Conservation (phyloP, 2,113 vertebrate genomes). For the Hirundichthys speculiger region DNA sequence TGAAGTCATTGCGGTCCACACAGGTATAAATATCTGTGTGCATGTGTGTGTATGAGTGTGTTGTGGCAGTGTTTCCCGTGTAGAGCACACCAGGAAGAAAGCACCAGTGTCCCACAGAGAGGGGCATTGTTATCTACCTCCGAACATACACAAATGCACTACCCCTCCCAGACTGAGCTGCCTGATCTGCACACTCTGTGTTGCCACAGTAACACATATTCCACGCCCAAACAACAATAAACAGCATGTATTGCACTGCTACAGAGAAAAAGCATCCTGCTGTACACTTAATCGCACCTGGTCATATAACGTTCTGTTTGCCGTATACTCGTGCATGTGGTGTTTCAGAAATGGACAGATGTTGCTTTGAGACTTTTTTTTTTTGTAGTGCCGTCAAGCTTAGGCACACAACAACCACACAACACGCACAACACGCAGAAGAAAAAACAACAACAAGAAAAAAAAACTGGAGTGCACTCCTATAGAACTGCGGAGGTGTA, state of each 20-base stretch:
- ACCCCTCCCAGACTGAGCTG: slow-evolving; percentile 57
- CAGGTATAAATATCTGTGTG: slow-evolving; percentile 74
- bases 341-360: background rate
- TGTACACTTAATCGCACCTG: too few relatives aligned
- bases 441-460: too few relatives aligned
- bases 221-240: slow-evolving; percentile 78
- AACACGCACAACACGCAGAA: too few relatives aligned
- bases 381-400: slow-evolving; percentile 22
- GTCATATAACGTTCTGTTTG: too few relatives aligned
- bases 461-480: slow-evolving; percentile 40
- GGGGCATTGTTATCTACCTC: slow-evolving; percentile 79
- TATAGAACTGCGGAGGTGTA: slow-evolving; percentile 79
- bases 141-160: slow-evolving; percentile 51
- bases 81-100: slow-evolving; percentile 75
- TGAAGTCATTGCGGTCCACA: slow-evolving; percentile 67
- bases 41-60: slow-evolving; percentile 46
- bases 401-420: slow-evolving; percentile 26
- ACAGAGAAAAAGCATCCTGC: slow-evolving; percentile 4
- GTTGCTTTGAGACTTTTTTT: slow-evolving; percentile 20
- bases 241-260: slow-evolving; percentile 31
- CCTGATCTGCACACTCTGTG: slow-evolving; percentile 69
- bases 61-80: slow-evolving; percentile 72
- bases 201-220: slow-evolving; percentile 67
- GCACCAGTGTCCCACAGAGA: slow-evolving; percentile 75
- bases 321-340: too few relatives aligned